Conservation (phyloP, 2,797 vertebrate species). For the Acipenser transmontanus region DNA sequence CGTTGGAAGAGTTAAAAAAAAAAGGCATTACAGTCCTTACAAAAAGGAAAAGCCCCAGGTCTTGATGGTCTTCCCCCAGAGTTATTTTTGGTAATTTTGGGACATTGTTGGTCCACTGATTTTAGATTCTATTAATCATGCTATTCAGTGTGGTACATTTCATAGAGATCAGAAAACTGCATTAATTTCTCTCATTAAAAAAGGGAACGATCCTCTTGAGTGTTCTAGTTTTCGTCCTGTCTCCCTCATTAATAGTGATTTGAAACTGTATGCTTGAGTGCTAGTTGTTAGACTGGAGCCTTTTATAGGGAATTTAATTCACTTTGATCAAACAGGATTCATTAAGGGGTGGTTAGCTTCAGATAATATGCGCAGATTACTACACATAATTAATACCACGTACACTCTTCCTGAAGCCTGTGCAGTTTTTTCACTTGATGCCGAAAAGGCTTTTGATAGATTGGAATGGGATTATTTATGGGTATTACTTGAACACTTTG, state of each 20-base stretch:
- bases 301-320: neutral
- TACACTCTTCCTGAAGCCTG: neutral
- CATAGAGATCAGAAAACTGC: constrained; percentile 8
- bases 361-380: neutral
- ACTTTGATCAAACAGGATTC: constrained; percentile 7
- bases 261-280: neutral
- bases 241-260: neutral
- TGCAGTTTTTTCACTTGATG: constrained; percentile 7
- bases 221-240: constrained; percentile 4
- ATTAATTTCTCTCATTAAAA: constrained; percentile 6
- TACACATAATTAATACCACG: neutral
- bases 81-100: constrained; percentile 5
- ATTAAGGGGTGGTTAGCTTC: neutral
- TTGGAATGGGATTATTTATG: constrained; percentile 9
- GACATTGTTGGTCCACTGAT: neutral
- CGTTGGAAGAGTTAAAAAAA: neutral
- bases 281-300: neutral
- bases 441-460: constrained; percentile 9
- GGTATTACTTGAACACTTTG: constrained; percentile 1
- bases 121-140: constrained; percentile 2
- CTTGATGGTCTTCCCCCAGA: constrained; percentile 9
- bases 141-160: neutral
- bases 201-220: constrained; percentile 3
- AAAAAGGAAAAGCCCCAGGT: neutral
- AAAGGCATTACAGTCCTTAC: neutral